phyloP scores from a whole-genome alignment of 2,113 vertebrate species.

The Syngnathus scovelli region DNA sequence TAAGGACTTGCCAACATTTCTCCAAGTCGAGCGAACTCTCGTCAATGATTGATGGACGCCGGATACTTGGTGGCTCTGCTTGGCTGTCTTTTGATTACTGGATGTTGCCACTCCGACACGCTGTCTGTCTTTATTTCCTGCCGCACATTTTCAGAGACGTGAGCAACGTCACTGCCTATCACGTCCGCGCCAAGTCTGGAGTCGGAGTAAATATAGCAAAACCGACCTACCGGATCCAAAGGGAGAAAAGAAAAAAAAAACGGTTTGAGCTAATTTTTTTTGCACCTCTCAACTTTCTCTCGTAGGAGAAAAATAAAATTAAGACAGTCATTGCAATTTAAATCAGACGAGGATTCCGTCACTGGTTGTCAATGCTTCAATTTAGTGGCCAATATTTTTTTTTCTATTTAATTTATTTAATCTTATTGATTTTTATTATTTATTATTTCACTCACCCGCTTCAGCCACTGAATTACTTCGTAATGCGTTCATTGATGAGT shows the following conservation, averaged over 20 bases:
- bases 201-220: not conserved
- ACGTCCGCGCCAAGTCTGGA: not conserved
- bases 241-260: not conserved
- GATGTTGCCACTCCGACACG: not conserved
- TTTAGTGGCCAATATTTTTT: slow-evolving; percentile 37
- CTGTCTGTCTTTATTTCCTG: slow-evolving; percentile 6
- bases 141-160: not conserved
- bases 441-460: too few relatives aligned
- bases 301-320: slow-evolving; percentile 52
- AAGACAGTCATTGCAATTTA: slow-evolving; percentile 24
- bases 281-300: slow-evolving; percentile 1
- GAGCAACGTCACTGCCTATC: not conserved
- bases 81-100: slow-evolving; percentile 9
- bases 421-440: too few relatives aligned
- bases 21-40: not conserved
- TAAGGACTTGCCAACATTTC: not conserved
- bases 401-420: not conserved
- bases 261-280: slow-evolving; percentile 16
- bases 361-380: slow-evolving; percentile 40
- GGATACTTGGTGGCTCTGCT: not conserved
- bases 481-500: too few relatives aligned
- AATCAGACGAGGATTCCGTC: slow-evolving; percentile 33
- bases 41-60: slow-evolving; percentile 1
- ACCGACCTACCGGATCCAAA: not conserved
- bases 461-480: too few relatives aligned